Base-by-base conservation (phyloP, 2,888 invertebrate species). In the Erynnis tages region DNA sequence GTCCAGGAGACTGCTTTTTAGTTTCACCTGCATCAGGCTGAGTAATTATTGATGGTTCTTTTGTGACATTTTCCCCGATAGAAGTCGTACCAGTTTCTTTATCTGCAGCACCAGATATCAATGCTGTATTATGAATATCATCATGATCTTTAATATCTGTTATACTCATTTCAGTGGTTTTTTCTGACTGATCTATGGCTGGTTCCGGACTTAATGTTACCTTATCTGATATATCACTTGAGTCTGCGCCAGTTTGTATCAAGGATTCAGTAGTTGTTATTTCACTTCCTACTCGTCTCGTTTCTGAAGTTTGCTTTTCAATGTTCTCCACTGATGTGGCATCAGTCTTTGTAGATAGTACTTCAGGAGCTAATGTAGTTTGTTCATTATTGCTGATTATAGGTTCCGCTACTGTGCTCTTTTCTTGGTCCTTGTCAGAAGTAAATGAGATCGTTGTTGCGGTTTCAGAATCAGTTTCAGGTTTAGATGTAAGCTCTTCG, bases 1-100 rank as follows among this genome's bases (percentile, higher is more conserved):
- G 56, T 8, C 57, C 50, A 4, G 56, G 41, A 21, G 49, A 32
- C 16, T 54, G 25, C 16, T 52, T 54, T 8, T 55, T 53, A 4
- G 52, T 55, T 8, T 50, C 43, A 29, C 56, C 54, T 46, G 50
- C 45, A 6, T 38, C 29, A 30, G 43, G 35, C 10, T 16, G 11
- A n/a, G 34, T 43, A 11, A 16, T n/a, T 10, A 14, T 5, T 8
- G 49, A 17, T 0, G 34, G 10, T 21, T 21, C 43, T 35, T 35
- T 27, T 17, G 25, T 34, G 27, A 27, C 21, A 1, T 11, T 17
- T 17, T 35, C 34, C 13, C 16, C 27, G 2, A 17, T n/a, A 17
- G 25, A 17, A 13, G 16, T 13, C 13, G 41, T 8, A 7, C 41
- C 7, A 14, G 16, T 27, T 19, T 21, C 32, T 14, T 13, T 44